Evolutionary conservation across 2,797 vertebrate genomes (phyloP).

Genomic region (Heteromormyrus szaboi): DNA sequence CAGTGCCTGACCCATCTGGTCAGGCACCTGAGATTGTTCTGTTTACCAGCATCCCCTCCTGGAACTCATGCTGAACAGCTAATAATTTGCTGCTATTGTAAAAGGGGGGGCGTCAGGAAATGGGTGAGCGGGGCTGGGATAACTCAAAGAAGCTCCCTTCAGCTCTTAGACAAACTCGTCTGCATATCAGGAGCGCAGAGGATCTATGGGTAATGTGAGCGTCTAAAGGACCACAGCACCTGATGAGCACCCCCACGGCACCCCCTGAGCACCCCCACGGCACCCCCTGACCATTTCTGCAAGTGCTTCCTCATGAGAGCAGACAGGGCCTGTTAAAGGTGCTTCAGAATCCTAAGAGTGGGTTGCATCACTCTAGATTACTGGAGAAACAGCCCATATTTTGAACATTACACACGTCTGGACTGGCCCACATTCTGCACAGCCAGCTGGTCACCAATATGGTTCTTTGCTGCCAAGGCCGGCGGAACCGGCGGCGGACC

Average conservation of each 20-base stretch:
- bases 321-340: conserved; percentile 43
- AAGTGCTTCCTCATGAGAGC: neutral
- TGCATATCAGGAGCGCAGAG: neutral
- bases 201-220: neutral
- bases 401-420: conserved; percentile 73
- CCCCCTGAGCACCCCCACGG: neutral
- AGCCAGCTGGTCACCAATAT: conserved; percentile 78
- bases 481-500: conserved; percentile 58
- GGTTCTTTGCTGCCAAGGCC: conserved; percentile 57
- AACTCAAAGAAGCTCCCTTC: neutral
- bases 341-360: conserved; percentile 54
- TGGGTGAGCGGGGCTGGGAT: neutral
- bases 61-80: neutral
- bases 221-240: neutral
- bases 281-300: neutral
- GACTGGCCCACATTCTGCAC: conserved; percentile 63
- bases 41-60: neutral
- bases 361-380: conserved; percentile 65
- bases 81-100: neutral
- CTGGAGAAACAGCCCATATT: conserved; percentile 71
- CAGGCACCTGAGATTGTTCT: neutral
- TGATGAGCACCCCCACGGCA: neutral
- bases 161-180: neutral
- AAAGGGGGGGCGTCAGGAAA: neutral
- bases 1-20: neutral